Evolutionary conservation across 2,113 vertebrate genomes (phyloP).

Genomic region (Amblyornis subalaris): DNA sequence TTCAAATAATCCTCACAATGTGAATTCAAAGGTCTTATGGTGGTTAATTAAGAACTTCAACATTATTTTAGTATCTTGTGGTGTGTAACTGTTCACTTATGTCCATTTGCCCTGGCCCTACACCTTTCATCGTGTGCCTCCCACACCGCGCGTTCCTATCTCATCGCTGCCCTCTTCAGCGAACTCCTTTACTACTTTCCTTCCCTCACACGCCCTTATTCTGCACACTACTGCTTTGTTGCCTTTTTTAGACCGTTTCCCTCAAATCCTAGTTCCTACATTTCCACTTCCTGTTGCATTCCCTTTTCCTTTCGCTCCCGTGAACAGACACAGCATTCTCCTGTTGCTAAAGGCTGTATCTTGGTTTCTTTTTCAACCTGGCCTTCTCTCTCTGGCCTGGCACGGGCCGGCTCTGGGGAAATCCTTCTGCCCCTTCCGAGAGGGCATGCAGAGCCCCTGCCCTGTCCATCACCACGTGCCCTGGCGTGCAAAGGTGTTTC

Average conservation of each 20-base stretch:
- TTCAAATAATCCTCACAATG: neutral
- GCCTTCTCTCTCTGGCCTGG: neutral
- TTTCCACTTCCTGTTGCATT: neutral
- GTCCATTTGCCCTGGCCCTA: neutral
- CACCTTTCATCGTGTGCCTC: neutral
- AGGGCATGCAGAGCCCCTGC: neutral
- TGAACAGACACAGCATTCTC: neutral
- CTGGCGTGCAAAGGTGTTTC: neutral
- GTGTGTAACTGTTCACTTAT: neutral
- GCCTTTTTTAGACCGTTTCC: neutral
- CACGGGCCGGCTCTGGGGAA: neutral
- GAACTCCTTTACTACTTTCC: neutral
- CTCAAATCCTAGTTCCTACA: neutral
- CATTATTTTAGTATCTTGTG: neutral
- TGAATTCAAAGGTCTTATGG: neutral
- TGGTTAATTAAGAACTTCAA: neutral
- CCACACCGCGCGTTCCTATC: neutral
- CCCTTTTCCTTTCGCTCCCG: neutral
- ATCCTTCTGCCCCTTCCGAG: neutral
- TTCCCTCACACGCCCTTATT: neutral
- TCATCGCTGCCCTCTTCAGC: neutral
- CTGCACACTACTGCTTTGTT: neutral
- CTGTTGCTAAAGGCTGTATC: accelerated
- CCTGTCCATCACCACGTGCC: neutral
- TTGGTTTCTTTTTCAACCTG: neutral